phyloP scores from a whole-genome alignment of 1,140 invertebrate species.

The Maconellicoccus hirsutus region DNA sequence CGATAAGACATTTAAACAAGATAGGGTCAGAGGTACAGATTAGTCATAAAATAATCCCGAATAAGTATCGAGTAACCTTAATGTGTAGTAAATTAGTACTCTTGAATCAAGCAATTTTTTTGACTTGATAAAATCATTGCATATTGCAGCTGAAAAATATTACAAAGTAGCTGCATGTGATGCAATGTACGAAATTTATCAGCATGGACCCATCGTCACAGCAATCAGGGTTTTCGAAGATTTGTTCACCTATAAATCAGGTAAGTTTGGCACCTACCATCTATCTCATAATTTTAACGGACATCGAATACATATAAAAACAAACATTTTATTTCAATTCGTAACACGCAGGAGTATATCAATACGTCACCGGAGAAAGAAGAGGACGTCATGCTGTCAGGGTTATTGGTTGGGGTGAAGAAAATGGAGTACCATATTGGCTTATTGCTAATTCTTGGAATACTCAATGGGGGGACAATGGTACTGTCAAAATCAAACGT shows the following conservation, averaged over 20 bases:
- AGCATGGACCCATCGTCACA: conserved; percentile 29
- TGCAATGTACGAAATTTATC: conserved; percentile 26
- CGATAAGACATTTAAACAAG: not conserved
- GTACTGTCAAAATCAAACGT: conserved; percentile 79
- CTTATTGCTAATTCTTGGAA: conserved; percentile 87
- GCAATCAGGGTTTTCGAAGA: conserved; percentile 29
- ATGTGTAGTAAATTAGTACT: no score
- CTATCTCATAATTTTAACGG: no score
- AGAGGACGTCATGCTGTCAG: conserved; percentile 77
- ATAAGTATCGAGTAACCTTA: no score
- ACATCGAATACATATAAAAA: no score
- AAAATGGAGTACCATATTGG: conserved; percentile 56
- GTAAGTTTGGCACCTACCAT: conserved; percentile 24
- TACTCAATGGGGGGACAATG: conserved; percentile 72
- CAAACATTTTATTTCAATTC: conserved; percentile 31
- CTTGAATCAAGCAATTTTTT: no score
- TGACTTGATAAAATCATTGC: no score
- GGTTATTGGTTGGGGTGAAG: conserved; percentile 62
- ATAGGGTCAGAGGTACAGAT: conserved; percentile 23
- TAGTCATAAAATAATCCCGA: no score
- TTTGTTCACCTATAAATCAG: conserved; percentile 29
- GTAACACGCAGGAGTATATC: conserved; percentile 32
- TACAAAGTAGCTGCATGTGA: conserved; percentile 37
- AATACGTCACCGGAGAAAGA: not conserved
- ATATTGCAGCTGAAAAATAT: not conserved